Base-by-base conservation (phyloP, 1,140 invertebrate species). In the Drosophila prosaltans region DNA sequence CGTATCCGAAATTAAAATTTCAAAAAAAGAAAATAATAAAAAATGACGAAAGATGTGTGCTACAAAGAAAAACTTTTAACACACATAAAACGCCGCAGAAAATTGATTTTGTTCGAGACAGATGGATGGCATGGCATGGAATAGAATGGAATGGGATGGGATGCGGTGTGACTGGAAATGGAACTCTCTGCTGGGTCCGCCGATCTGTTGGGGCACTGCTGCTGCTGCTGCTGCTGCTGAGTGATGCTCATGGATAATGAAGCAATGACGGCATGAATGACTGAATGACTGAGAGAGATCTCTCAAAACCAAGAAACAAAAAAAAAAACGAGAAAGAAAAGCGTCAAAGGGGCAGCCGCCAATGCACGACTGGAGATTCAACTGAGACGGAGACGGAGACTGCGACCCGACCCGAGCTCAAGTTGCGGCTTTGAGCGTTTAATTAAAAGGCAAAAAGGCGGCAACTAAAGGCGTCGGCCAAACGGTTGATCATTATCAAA, bases 181-280 rank as follows among this genome's bases (percentile, higher is more conserved):
- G 36, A 26, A 61, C 36, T 41, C 48, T 51, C 21, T 26, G 8
- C 45, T 40, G 48, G 55, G 69, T 58, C 26, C 32, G 32, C 1
- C 32, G 6, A 36, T 51, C 51, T 70, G 77, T 69, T 67, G 66
- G 72, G 67, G 83, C 32, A 36, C 8, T 40, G 39, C 41, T 48
- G 45, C 8, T 48, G 45, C 41, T 48, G 45, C 8, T 48, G 45
- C 21, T 48, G 55, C 62, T 73, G 83, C 64, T 83, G 83, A 88
- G 83, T 88, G 83, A 88, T 89, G 84, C 84, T 80, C 84, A 83
- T 88, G 83, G 83, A 88, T 88, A 88, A 88, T 88, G 80, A 78
- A 80, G 83, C 79, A 86, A 81, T 81, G 82, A 81, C 67, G 74
- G 76, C 76, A 72, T 77, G 69, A 86, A 74, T 69, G 67, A 60